Evolutionary conservation across 2,888 invertebrate species (phyloP).

Genomic region (Eupithecia inturbata): DNA sequence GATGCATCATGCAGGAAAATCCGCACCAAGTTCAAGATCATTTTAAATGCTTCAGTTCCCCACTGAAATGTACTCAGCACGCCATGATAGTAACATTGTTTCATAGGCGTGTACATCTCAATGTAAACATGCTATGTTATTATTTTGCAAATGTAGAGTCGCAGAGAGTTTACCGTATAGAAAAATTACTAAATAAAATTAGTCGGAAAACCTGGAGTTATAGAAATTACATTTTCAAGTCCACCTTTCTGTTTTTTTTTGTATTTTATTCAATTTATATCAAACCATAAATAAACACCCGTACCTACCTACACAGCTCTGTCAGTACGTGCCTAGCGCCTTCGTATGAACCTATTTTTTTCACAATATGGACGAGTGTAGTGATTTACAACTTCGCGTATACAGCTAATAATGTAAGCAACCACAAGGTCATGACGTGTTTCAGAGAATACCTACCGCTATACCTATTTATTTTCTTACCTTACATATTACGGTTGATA

Average conservation of each 20-base stretch:
- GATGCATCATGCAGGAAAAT: conserved; percentile 52
- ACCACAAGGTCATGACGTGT: conserved; percentile 66
- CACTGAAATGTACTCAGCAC: conserved; percentile 8
- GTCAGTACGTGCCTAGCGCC: not conserved
- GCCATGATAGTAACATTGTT: conserved; percentile 7
- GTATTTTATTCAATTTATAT: not conserved
- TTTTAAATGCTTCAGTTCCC: conserved; percentile 22
- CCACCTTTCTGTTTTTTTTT: not conserved
- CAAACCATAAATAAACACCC: not conserved
- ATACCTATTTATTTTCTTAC: conserved; percentile 8
- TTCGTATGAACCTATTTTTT: not conserved
- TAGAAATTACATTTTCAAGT: not conserved
- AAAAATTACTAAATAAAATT: not conserved
- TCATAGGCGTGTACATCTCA: not conserved
- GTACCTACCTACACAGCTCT: not conserved
- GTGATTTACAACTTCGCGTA: conserved; percentile 63
- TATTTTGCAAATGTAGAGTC: not conserved
- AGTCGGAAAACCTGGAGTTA: not conserved
- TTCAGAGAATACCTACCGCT: conserved; percentile 49
- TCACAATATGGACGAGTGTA: conserved; percentile 39
- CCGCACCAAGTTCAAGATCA: conserved; percentile 38
- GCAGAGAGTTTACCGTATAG: not conserved
- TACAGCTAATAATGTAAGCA: conserved; percentile 56
- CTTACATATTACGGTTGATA: not conserved
- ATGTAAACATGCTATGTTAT: not conserved